phyloP scores from a whole-genome alignment of 2,113 vertebrate species.

The Hyaena hyaena region DNA sequence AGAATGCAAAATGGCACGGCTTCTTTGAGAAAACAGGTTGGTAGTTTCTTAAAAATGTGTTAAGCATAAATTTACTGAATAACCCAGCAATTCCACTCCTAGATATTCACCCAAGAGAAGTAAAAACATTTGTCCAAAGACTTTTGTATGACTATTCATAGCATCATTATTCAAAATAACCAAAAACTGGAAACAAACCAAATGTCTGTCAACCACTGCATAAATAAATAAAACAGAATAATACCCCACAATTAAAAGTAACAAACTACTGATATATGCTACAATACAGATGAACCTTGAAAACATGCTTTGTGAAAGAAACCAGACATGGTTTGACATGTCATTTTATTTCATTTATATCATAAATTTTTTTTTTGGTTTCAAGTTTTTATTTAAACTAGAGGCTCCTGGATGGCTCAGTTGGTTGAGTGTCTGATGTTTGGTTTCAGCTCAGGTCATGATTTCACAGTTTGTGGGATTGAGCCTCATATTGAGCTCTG shows the following conservation, averaged over 20 bases:
- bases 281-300: background rate
- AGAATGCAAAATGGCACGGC: background rate
- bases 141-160: background rate
- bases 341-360: background rate
- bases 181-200: background rate
- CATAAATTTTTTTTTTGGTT: background rate
- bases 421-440: too few species aligned
- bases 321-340: background rate
- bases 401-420: too few species aligned
- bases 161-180: background rate
- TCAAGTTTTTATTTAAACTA: too few species aligned
- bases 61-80: background rate
- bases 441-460: too few species aligned
- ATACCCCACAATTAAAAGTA: background rate
- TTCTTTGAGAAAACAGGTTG: background rate
- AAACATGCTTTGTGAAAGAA: background rate
- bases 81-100: background rate
- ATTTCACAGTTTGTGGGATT: too few species aligned
- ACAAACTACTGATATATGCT: background rate
- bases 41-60: background rate
- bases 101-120: background rate
- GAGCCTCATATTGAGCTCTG: too few species aligned
- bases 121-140: background rate
- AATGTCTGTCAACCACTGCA: background rate
- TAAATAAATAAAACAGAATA: background rate